Percentiles rank a stretch among this genome's conserved stretches.
These are phyloP conservation scores for Microchrysa polita DNA, from an alignment of 2,888 invertebrate genomes.

Conservation along the genomic window DNA sequence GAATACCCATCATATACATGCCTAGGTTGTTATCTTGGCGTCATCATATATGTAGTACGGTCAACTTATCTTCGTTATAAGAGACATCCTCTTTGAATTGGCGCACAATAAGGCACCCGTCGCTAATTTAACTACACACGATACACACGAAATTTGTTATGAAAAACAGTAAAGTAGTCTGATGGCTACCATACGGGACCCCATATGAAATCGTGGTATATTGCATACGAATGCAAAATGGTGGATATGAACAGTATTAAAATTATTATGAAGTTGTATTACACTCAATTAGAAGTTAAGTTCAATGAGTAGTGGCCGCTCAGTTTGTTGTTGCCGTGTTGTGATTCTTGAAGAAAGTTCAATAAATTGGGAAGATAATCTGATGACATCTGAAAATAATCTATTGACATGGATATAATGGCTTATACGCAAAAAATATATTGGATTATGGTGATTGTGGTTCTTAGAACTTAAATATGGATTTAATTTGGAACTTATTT, in stretches of 20 bases:
- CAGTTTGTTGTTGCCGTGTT: neutral
- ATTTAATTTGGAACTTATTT: too few relatives aligned
- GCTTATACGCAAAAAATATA: too few relatives aligned
- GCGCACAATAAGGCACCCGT: constrained; percentile 23
- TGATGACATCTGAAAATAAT: neutral
- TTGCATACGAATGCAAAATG: neutral
- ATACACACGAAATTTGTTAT: too few relatives aligned
- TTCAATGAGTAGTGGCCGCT: neutral
- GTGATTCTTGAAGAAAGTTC: constrained; percentile 8
- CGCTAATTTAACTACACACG: constrained; percentile 14
- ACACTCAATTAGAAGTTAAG: constrained; percentile 1
- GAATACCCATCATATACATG: constrained; percentile 17
- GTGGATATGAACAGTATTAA: neutral
- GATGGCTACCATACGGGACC: constrained; percentile 4
- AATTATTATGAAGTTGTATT: neutral
- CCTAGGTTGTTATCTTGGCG: constrained; percentile 23
- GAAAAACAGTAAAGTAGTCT: constrained; percentile 27
- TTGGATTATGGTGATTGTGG: too few relatives aligned
- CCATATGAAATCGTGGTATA: neutral
- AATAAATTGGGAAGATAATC: too few relatives aligned
- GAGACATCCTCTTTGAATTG: constrained; percentile 4
- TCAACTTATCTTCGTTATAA: constrained; percentile 3
- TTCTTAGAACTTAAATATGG: too few relatives aligned
- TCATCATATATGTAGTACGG: too few relatives aligned
- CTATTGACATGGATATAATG: neutral